These are phyloP conservation scores for Asarcornis scutulata DNA, from an alignment of 2,113 vertebrate genomes.

Conservation along the genomic window DNA sequence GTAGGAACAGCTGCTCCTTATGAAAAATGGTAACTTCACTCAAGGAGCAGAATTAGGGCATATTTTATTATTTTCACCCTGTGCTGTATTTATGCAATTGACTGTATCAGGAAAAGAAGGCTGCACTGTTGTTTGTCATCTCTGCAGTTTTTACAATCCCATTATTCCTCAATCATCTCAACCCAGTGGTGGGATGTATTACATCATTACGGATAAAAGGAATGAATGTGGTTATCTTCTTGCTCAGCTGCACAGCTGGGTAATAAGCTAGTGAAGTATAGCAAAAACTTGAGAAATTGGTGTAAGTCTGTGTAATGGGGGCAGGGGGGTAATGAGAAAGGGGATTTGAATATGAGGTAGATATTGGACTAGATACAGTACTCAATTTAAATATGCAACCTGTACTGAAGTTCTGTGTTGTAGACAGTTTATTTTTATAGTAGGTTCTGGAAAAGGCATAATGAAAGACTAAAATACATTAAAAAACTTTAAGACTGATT, in stretches of 20 bases:
- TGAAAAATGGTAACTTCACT: conserved; percentile 66
- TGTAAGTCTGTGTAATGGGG: conserved; percentile 81
- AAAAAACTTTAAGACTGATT: conserved; percentile 35
- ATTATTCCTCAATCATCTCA: conserved; percentile 84
- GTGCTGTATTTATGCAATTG: conserved; percentile 11
- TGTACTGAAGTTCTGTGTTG: background rate
- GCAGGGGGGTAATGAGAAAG: conserved; percentile 79
- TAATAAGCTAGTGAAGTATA: conserved; percentile 80
- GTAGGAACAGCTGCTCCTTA: conserved; percentile 64
- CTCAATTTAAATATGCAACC: conserved; percentile 60
- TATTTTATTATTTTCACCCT: conserved; percentile 40
- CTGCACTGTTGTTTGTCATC: conserved; percentile 79
- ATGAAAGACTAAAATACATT: background rate
- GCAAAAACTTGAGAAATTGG: conserved; percentile 83
- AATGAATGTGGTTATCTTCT: conserved; percentile 90
- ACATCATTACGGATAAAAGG: conserved; percentile 91
- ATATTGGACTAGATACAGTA: conserved; percentile 73
- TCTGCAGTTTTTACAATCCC: conserved; percentile 80
- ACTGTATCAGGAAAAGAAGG: conserved; percentile 24
- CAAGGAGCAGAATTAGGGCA: conserved; percentile 37
- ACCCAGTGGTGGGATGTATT: conserved; percentile 83
- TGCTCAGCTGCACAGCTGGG: conserved; percentile 82
- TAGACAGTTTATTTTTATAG: background rate
- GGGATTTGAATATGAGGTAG: conserved; percentile 84
- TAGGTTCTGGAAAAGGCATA: background rate